Percentiles rank a stretch among this genome's conserved stretches.
Evolutionary conservation across 2,113 vertebrate species (phyloP).

Genomic region (Tupaia chinensis): DNA sequence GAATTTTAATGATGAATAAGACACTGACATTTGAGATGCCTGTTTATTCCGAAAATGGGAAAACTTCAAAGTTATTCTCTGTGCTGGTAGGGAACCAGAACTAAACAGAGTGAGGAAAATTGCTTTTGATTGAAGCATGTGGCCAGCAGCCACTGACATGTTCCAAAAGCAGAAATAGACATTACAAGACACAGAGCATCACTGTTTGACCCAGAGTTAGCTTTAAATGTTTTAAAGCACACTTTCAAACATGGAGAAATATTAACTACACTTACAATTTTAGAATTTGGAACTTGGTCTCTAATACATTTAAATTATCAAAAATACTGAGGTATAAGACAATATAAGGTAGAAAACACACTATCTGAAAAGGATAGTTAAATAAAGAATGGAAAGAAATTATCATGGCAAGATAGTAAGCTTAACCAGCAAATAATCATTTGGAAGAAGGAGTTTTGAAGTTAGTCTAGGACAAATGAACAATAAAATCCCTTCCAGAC

Average conservation of each 20-base stretch:
- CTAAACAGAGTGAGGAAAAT: constrained; percentile 64
- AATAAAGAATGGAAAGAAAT: background rate
- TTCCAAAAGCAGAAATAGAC: background rate
- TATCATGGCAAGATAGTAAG: background rate
- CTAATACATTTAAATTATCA: constrained; percentile 28
- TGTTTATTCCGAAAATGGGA: constrained; percentile 67
- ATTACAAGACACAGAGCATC: background rate
- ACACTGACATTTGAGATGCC: constrained; percentile 56
- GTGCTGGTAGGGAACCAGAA: constrained; percentile 34
- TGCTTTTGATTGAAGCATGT: constrained; percentile 43
- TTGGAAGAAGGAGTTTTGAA: background rate
- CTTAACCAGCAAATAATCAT: background rate
- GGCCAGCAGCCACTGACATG: background rate
- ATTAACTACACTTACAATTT: background rate
- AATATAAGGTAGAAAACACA: background rate
- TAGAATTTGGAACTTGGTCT: constrained; percentile 11
- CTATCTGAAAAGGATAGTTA: background rate
- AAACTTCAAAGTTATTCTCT: constrained; percentile 67
- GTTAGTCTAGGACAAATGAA: background rate
- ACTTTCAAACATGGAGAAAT: constrained; percentile 36
- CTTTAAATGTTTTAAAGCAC: background rate
- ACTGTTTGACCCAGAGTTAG: background rate
- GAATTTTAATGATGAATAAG: constrained; percentile 58
- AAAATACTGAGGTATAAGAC: background rate
- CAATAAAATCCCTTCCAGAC: background rate